These are phyloP conservation scores for Tylochromis polylepis DNA, from an alignment of 2,113 vertebrate genomes.

Conservation along the genomic window DNA sequence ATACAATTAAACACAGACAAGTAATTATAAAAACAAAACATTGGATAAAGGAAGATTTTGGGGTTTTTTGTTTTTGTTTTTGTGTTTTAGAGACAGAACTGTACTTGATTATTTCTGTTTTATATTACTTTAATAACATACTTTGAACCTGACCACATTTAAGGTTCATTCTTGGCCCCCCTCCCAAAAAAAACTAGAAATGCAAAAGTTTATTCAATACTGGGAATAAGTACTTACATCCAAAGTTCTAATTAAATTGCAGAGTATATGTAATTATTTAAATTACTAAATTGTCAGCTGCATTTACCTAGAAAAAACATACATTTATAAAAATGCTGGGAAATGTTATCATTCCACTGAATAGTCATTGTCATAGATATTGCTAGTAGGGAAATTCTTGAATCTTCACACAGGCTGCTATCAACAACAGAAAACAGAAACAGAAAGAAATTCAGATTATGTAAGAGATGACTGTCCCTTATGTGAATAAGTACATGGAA, in stretches of 20 bases:
- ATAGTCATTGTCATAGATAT: background rate
- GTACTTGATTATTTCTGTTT: background rate
- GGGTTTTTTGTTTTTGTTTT: background rate
- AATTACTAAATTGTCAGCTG: background rate
- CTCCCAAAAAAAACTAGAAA: rapidly evolving
- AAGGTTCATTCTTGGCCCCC: background rate
- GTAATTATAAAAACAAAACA: background rate
- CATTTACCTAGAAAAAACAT: background rate
- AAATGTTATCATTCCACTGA: background rate
- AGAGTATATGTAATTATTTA: background rate
- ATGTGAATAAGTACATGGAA: background rate
- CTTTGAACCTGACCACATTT: background rate
- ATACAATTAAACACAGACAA: background rate
- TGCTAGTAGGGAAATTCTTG: background rate
- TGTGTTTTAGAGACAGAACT: background rate
- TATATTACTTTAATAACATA: background rate
- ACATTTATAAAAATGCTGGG: background rate
- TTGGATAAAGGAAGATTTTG: background rate
- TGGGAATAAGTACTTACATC: background rate
- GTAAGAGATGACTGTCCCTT: rapidly evolving
- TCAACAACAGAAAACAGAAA: background rate
- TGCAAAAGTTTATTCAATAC: background rate
- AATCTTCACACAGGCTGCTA: background rate
- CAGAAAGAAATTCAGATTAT: background rate
- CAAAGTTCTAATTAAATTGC: background rate